Evolutionary conservation across 2,797 vertebrate species (phyloP), one percentile per base, ranked within the genome.

Genomic region (Ctenosaura bakeri): DNA sequence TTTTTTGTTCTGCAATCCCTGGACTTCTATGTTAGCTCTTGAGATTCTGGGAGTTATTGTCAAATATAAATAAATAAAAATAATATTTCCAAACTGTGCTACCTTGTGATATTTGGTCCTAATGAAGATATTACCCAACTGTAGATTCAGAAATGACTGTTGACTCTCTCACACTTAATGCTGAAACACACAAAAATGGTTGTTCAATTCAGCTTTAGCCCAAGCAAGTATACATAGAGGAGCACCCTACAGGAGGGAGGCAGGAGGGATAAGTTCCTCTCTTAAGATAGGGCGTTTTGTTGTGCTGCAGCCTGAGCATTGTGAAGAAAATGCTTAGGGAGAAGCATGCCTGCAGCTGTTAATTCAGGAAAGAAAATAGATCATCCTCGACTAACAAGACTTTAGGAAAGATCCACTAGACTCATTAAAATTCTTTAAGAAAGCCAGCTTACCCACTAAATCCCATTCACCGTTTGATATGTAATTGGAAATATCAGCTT

Each of bases 401-500:
- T 78, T 90, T 78, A 54, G 50, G 26, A 77, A 84, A 56, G 8
- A 29, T 24, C 66, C 12, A 91, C 85, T 22, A 71, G 9, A 84
- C 1, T 83, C 26, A 0, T 64, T 54, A 88, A 91, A 26, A 56
- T 54, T 7, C 29, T 87, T 69, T 66, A 69, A 8, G 7, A 3
- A 84, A 69, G 29, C 3, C 0, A 9, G 88, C 97, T 96, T 97
- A 99, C 98, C 98, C 14, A 99, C 98, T 83, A 99, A 98, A 93
- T 99, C 98, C 98, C 98, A 99, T 94, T 99, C 98, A 88, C 98
- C 98, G 1, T 99, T 99, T 77, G 98, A 98, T 88, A 98, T 98
- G 95, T 99, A 99, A 85, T 98, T 98, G 18, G 98, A 99, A 93
- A 98, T 96, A 96, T 99, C 98, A 82, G 98, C 98, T 1, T 98